Conservation (phyloP, 2,888 invertebrate genomes). For the Drosophila setosimentum region DNA sequence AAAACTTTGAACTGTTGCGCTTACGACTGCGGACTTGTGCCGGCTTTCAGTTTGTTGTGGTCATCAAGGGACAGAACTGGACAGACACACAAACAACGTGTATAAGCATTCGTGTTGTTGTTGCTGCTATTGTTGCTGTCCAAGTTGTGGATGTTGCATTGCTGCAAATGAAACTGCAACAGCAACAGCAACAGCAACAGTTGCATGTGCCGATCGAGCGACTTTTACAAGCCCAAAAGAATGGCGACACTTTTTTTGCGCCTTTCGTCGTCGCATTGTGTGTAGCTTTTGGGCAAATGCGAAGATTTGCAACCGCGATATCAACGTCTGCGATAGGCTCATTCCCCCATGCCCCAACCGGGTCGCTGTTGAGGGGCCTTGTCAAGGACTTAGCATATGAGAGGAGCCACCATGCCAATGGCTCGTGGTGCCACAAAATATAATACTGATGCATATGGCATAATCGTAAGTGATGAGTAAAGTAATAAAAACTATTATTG, state of each 20-base stretch:
- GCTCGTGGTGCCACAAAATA: slow-evolving; percentile 4
- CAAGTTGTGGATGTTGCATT: slow-evolving; percentile 9
- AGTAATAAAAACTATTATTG: not conserved
- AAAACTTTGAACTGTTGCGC: slow-evolving; percentile 81
- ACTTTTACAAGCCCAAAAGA: slow-evolving; percentile 62
- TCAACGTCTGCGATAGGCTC: slow-evolving; percentile 54
- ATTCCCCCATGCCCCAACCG: slow-evolving; percentile 30
- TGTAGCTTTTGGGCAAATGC: slow-evolving; percentile 45
- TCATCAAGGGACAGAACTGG: slow-evolving; percentile 69
- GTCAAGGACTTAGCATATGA: slow-evolving; percentile 55
- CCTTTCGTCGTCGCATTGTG: slow-evolving; percentile 60
- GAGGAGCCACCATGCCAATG: not conserved
- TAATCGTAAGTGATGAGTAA: not conserved
- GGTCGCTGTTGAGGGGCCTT: not conserved
- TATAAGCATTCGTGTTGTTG: slow-evolving; percentile 61
- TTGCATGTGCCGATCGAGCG: slow-evolving; percentile 53
- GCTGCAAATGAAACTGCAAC: slow-evolving; percentile 36
- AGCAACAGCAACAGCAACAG: slow-evolving; percentile 44
- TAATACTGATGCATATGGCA: not conserved
- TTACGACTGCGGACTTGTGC: slow-evolving; percentile 83
- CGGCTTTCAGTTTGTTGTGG: slow-evolving; percentile 81
- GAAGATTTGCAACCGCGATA: slow-evolving; percentile 43
- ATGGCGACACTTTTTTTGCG: slow-evolving; percentile 75
- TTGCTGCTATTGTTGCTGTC: slow-evolving; percentile 29
- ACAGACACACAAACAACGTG: slow-evolving; percentile 37